Evolutionary conservation across 2,113 vertebrate species (phyloP), one percentile per base, ranked within the genome.

Genomic region (Engystomops pustulosus): DNA sequence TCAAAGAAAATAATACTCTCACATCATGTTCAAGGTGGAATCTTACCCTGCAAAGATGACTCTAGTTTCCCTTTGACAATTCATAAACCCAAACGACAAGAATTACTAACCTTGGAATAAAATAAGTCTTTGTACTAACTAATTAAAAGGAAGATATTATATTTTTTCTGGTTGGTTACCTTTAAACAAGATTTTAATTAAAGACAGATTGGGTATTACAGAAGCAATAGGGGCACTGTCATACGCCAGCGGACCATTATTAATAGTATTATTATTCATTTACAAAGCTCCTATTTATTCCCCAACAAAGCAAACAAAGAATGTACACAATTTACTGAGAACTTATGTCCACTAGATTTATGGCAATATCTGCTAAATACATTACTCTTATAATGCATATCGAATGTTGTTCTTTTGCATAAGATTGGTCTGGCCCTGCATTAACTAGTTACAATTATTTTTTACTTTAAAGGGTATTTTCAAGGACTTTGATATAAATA

Each of bases 131-230:
- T 60, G 34, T 38, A 58, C 51, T 0, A 38, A 60, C 51, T 55
- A 58, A 78, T 78, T 78, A 78, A 78, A 60, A 17, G 20, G 20
- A 78, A 60, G 75, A 41, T 58, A 78, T 78, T 78, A n/a, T 58
- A 78, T 78, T 41, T 78, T 78, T 27, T 78, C 49, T 78, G 75
- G 75, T 78, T 78, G 75, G 51, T 41, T 78, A 78, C 32, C 51
- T 60, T 78, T 78, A 78, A 78, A 78, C 75, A 78, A 78, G 75
- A 78, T 78, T 78, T 38, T 78, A 78, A 78, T 78, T 78, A 78
- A 78, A 78, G 47, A n/a, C 34, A 41, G 51, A 41, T 41, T 34
- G 10, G 7, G 34, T 58, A 38, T 78, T 78, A 23, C 74, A 38
- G 36, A 60, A 60, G 75, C 51, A 78, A 78, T 78, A 78, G 51